Conservation (phyloP, 1,140 invertebrate genomes). For the Hycleus cichorii region DNA sequence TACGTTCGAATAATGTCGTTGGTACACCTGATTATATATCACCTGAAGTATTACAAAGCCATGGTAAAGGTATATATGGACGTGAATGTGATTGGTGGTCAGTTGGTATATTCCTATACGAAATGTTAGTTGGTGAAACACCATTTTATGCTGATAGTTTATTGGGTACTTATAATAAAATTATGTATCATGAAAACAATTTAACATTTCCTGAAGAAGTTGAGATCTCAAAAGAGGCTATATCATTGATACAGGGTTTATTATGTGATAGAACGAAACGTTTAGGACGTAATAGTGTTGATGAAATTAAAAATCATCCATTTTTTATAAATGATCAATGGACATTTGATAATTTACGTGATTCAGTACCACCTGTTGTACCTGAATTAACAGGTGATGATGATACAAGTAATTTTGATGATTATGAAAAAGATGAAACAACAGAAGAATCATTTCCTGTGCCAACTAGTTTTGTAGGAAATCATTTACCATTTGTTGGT, state of each 20-base stretch:
- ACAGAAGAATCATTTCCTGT: slow-evolving; percentile 88
- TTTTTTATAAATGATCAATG: slow-evolving; percentile 95
- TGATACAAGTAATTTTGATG: slow-evolving; percentile 98
- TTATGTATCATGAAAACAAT: slow-evolving; percentile 97
- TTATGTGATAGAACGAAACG: slow-evolving; percentile 86
- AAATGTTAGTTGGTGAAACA: slow-evolving; percentile 98
- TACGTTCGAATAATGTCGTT: slow-evolving; percentile 94
- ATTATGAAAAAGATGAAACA: slow-evolving; percentile 87
- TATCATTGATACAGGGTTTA: slow-evolving; percentile 88
- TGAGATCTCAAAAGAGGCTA: slow-evolving; percentile 85
- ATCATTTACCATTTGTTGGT: slow-evolving; percentile 95
- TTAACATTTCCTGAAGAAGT: slow-evolving; percentile 91
- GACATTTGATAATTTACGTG: slow-evolving; percentile 93
- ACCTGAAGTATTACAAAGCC: slow-evolving; percentile 95
- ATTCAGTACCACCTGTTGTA: slow-evolving; percentile 92
- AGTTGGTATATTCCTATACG: slow-evolving; percentile 96
- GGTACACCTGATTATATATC: slow-evolving; percentile 99
- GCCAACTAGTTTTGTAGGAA: slow-evolving; percentile 96
- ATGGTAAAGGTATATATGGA: slow-evolving; percentile 84
- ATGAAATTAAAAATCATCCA: slow-evolving; percentile 90
- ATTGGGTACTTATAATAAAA: slow-evolving; percentile 97
- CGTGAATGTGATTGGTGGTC: slow-evolving; percentile 99
- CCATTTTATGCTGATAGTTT: slow-evolving; percentile 98
- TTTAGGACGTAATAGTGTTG: slow-evolving; percentile 86
- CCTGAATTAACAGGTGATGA: slow-evolving; percentile 92